Conservation (phyloP, 2,888 invertebrate genomes). For the Xanthorhoe designata region DNA sequence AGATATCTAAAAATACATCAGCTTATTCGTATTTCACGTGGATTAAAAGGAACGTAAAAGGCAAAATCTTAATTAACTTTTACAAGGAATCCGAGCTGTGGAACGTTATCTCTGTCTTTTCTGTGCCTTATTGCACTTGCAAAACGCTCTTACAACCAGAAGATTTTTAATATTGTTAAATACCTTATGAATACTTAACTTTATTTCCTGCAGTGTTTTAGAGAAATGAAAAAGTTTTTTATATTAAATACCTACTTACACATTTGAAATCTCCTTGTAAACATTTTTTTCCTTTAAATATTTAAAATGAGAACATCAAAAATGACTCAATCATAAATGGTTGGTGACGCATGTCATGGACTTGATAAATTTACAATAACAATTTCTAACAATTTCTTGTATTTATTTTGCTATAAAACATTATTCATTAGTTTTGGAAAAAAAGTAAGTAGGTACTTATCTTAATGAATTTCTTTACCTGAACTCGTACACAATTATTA, state of each 20-base stretch:
- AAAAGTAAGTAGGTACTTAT: slow-evolving; percentile 64
- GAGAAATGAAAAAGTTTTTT: neutral
- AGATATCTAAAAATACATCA: neutral
- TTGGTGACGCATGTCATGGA: slow-evolving; percentile 72
- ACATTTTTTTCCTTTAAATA: slow-evolving; percentile 21
- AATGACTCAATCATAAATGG: slow-evolving; percentile 61
- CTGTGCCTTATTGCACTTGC: slow-evolving; percentile 9
- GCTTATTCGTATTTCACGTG: neutral
- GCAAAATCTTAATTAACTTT: slow-evolving; percentile 8
- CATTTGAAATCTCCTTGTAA: neutral
- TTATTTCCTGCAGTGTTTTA: no score
- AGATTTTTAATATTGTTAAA: neutral
- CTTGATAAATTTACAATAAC: slow-evolving; percentile 73
- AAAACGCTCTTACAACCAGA: neutral
- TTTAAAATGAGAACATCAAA: slow-evolving; percentile 70
- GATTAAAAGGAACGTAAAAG: slow-evolving; percentile 1
- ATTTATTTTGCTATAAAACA: slow-evolving; percentile 71
- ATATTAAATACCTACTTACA: no score
- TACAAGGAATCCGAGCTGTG: slow-evolving; percentile 1
- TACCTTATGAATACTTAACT: no score
- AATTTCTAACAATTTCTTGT: slow-evolving; percentile 55
- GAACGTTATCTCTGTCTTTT: neutral
- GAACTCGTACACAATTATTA: neutral
- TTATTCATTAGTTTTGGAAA: slow-evolving; percentile 70
- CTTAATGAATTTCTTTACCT: slow-evolving; percentile 8